A percentile compares a stretch with the other conserved stretches of the same genome.
These are phyloP conservation scores for Drosophila flavopinicola DNA, from an alignment of 2,888 invertebrate species.

Conservation along the genomic window DNA sequence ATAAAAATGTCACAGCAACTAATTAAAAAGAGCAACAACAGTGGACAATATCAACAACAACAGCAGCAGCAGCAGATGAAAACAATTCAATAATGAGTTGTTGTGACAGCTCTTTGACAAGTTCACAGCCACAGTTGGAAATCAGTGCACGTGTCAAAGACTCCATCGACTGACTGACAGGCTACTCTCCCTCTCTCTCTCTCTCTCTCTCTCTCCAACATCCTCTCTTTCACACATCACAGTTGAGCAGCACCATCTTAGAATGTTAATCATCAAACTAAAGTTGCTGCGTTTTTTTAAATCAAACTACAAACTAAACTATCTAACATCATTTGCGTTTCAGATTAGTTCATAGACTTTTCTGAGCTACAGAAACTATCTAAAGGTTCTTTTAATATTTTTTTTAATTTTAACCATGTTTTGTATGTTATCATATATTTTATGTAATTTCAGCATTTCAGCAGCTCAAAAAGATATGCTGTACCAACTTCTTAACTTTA, in stretches of 20 bases:
- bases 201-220: neutral
- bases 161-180: conserved; percentile 15
- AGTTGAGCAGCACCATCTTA: neutral
- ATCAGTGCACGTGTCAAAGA: conserved; percentile 54
- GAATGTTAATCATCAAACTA: neutral
- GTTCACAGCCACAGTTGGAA: conserved; percentile 36
- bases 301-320: no score
- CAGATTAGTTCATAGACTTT: no score
- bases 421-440: no score
- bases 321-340: no score
- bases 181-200: neutral
- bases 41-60: conserved; percentile 12
- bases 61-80: neutral
- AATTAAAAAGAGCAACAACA: conserved; percentile 52
- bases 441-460: no score
- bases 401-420: no score
- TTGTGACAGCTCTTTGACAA: conserved; percentile 69
- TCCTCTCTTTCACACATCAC: neutral
- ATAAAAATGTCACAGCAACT: conserved; percentile 78
- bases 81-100: conserved; percentile 49
- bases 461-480: no score
- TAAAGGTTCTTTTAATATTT: no score
- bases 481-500: no score
- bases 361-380: no score
- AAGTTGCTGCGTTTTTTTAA: no score